Evolutionary conservation across 2,113 vertebrate species (phyloP).

Genomic region (Cinclus mexicanus): DNA sequence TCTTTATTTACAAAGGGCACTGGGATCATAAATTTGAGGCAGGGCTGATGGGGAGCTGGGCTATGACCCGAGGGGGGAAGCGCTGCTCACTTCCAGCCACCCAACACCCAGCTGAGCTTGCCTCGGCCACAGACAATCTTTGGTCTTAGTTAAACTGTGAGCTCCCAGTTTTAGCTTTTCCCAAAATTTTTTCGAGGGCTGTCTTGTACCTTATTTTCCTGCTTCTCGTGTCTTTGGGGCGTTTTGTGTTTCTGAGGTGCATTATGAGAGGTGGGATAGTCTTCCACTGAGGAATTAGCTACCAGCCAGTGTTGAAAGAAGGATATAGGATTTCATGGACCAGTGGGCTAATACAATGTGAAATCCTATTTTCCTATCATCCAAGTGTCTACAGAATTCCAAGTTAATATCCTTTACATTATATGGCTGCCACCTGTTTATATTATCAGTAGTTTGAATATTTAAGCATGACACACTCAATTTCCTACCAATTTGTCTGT

Average conservation of each 20-base stretch:
- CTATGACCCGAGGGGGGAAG: not conserved
- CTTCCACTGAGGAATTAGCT: slow-evolving; percentile 32
- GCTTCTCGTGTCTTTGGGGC: not conserved
- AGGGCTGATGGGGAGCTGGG: not conserved
- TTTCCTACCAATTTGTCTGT: slow-evolving; percentile 22
- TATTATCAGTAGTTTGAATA: slow-evolving; percentile 50
- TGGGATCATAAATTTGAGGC: slow-evolving; percentile 7
- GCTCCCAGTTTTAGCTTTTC: not conserved
- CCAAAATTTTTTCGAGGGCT: not conserved
- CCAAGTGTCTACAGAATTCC: slow-evolving; percentile 45
- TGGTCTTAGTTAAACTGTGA: not conserved
- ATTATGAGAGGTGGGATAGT: not conserved
- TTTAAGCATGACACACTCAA: slow-evolving; percentile 42
- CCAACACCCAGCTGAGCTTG: not conserved
- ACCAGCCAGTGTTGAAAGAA: slow-evolving; percentile 15
- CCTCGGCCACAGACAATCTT: not conserved
- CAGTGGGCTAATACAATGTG: slow-evolving; percentile 24
- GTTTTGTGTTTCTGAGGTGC: not conserved
- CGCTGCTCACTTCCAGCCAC: not conserved
- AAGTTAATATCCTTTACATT: slow-evolving; percentile 55
- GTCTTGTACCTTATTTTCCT: not conserved
- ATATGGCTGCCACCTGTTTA: slow-evolving; percentile 56
- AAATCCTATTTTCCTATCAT: slow-evolving; percentile 61
- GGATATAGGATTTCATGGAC: slow-evolving; percentile 49
- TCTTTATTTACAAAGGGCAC: slow-evolving; percentile 23